Base-by-base conservation (phyloP, 1,140 invertebrate species). In the Anadara kagoshimensis region DNA sequence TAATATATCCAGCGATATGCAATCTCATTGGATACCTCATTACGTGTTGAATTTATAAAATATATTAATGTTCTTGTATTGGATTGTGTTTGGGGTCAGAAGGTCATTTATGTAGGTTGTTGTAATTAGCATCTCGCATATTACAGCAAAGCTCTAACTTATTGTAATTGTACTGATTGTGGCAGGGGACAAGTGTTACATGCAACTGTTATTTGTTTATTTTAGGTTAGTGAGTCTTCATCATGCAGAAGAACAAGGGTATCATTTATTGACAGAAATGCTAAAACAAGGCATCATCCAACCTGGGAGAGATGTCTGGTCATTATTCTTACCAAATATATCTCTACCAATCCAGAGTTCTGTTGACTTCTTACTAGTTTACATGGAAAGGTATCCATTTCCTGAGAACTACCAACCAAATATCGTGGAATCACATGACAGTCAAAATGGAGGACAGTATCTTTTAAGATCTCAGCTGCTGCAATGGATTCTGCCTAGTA, bases 281-380 rank as follows among this genome's bases (percentile, higher is more conserved):
- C 29, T 81, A 12, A 22, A 66, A 20, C 16, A 53, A 14, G 22
- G 47, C 0, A 58, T 78, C 1, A 56, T 80, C 12, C 20, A 14
- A 10, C 75, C 76, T 20, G 62, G 65, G 4, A 74, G 74, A 65
- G 76, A 78, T 24, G 66, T 83, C 2, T 84, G 83, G 83, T 80
- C 74, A 36, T 63, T 83, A 20, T 84, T 84, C 41, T 63, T 80
- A 0, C 67, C 78, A 14, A 68, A 66, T 24, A 69, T 77, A 5
- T 69, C 67, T 24, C 41, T 29, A n/a, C 76, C 79, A 0, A 78
- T 62, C 0, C 44, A 67, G 12, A 57, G 64, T 16, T 69, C 81
- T 54, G 66, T 79, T 53, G 24, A 74, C 10, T 80, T 81, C 26
- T 70, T 84, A 22, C 43, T 69, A 11, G 66, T 63, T 5, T 68